Evolutionary conservation across 1,140 invertebrate genomes (phyloP).

Genomic region (Aricia agestis): DNA sequence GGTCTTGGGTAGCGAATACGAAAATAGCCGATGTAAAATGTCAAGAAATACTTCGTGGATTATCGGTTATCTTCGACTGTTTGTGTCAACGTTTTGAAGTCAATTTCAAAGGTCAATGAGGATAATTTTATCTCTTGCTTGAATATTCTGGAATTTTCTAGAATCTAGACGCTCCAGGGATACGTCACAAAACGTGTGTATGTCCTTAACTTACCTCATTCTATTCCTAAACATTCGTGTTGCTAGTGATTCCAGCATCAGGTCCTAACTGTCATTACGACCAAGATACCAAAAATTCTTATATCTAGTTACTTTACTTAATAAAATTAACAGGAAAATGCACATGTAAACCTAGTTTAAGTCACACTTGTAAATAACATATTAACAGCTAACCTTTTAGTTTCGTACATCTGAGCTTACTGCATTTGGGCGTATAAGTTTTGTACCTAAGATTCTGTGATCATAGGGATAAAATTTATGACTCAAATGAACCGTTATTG

Average conservation of each 20-base stretch:
- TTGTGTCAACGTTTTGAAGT: too few species aligned
- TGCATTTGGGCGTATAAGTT: neutral
- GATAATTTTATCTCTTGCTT: too few species aligned
- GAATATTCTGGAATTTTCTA: too few species aligned
- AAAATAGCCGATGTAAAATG: too few species aligned
- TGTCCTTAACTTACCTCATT: conserved; percentile 50
- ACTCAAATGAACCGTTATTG: too few species aligned
- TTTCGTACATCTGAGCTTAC: neutral
- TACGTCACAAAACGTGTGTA: conserved; percentile 7
- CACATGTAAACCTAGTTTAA: conserved; percentile 21
- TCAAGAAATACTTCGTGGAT: too few species aligned
- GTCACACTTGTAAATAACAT: conserved; percentile 35
- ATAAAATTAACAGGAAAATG: conserved; percentile 45
- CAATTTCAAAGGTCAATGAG: too few species aligned
- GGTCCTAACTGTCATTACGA: conserved; percentile 61
- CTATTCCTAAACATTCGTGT: conserved; percentile 53
- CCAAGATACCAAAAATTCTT: conserved; percentile 69
- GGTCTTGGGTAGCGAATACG: too few species aligned
- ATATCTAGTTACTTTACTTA: conserved; percentile 42
- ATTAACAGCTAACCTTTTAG: conserved; percentile 24
- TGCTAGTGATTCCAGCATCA: conserved; percentile 40
- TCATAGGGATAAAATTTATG: too few species aligned
- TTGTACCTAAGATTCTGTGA: too few species aligned
- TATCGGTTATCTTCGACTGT: too few species aligned
- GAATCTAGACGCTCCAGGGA: neutral